phyloP scores from a whole-genome alignment of 1,140 invertebrate species.

The Ips nitidus region DNA sequence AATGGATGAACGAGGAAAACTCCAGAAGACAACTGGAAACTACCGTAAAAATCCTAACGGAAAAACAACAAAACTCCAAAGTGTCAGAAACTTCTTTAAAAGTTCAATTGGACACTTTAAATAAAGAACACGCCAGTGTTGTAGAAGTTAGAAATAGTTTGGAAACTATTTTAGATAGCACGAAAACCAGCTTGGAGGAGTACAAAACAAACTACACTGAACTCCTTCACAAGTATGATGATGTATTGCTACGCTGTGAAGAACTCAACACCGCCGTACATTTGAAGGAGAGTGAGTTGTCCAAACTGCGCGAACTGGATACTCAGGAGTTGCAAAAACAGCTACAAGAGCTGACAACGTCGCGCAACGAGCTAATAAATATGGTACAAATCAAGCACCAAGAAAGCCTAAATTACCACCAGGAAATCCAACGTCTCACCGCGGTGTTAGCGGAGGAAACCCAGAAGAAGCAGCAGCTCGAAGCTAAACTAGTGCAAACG shows the following conservation, averaged over 20 bases:
- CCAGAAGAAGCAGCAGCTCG: constrained; percentile 43
- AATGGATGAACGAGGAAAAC: constrained; percentile 42
- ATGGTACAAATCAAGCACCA: constrained; percentile 78
- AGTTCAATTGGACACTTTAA: constrained; percentile 44
- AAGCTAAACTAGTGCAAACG: constrained; percentile 31
- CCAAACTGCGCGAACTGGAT: constrained; percentile 4
- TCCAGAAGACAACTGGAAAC: constrained; percentile 38
- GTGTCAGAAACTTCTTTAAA: constrained; percentile 46
- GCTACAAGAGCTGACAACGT: constrained; percentile 55
- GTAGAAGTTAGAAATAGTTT: constrained; percentile 37
- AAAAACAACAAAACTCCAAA: constrained; percentile 46
- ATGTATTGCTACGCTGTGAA: constrained; percentile 24
- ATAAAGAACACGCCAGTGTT: constrained; percentile 40
- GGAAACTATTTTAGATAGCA: constrained; percentile 34
- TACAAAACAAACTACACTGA: constrained; percentile 39
- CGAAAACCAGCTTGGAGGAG: constrained; percentile 21
- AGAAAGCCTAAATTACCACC: constrained; percentile 79
- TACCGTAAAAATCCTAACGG: constrained; percentile 38
- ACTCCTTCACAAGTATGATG: constrained; percentile 35
- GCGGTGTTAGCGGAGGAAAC: constrained; percentile 53
- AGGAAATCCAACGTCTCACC: constrained; percentile 77
- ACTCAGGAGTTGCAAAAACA: constrained; percentile 44
- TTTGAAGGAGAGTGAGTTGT: constrained; percentile 25
- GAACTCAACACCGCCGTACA: constrained; percentile 26
- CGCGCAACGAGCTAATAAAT: constrained; percentile 75